Evolutionary conservation across 2,113 vertebrate species (phyloP), one percentile per base, ranked within the genome.

Genomic region (Nibea coibor): DNA sequence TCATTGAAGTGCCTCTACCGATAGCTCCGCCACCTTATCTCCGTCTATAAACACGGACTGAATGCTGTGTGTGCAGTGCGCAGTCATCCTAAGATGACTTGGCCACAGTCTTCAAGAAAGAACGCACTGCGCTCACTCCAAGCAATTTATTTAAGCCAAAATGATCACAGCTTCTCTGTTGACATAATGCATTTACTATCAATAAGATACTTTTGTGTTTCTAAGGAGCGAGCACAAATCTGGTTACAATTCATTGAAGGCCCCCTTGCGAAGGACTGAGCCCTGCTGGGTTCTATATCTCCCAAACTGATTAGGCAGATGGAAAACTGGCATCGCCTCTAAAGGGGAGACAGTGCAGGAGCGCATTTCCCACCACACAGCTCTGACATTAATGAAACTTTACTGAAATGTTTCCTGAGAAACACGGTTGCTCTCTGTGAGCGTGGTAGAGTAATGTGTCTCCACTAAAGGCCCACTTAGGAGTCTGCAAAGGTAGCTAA

Each of bases 351-450:
- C n/a, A 0, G 35, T 17, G 42, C 72, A 73, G 45, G 54, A 75
- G 70, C 58, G 67, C 43, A 42, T 86, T 79, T 82, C 75, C 81
- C 83, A 77, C 65, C 72, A 73, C 70, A 10, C 72, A 87, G 70
- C n/a, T 26, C 72, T 75, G 87, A 85, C 88, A 72, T 87, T 89
- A 91, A 92, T 86, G 78, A 85, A 85, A 90, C 83, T 86, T 90
- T 83, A 89, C 89, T 90, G 75, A 87, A 88, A 78, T 70, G 67
- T 72, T 86, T 83, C 80, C 68, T 47, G 17, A 83, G 68, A 57
- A 75, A 71, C 54, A 59, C 19, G 10, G 43, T 31, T 15, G 68
- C 31, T 67, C 74, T 73, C 26, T 58, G 26, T 42, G 66, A 75
- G 67, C 70, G 24, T 22, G 20, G 62, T 78, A 80, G 87, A 89